Base-by-base conservation (phyloP, 2,888 invertebrate species). In the Acleris sparsana region DNA sequence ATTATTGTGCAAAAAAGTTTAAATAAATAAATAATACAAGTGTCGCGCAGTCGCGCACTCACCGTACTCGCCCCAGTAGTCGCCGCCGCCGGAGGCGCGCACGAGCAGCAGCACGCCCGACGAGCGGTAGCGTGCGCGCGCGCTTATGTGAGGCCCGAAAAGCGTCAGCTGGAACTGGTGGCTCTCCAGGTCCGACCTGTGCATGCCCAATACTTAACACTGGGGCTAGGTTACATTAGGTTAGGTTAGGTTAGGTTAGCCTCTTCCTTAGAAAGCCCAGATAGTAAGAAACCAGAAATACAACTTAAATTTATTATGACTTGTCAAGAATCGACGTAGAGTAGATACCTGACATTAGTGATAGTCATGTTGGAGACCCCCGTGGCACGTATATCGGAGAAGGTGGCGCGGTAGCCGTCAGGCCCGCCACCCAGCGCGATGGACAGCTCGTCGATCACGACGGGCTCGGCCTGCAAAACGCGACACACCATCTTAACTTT, bases 41-140 rank as follows among this genome's bases (percentile, higher is more conserved):
- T 25, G 6, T 25, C 25, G 1, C 25, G 33, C 29, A 29, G 33
- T 33, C 3, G 11, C 13, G 3, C 39, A 66, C 80, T 72, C 81
- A 97, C 97, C 96, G 78, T 97, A 97, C 88, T 97, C 96, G 64
- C 97, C 97, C 97, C 97, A 97, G 85, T 97, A 97, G 82, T 97
- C 97, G 4, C 97, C 97, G 58, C 96, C 96, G 4, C 97, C 97
- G 0, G 96, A 96, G 7, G 97, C 97, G 74, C 96, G 95, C 0
- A 97, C 95, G 69, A 97, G 92, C 73, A 97, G 95, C 63, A 97
- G 91, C 7, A 96, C 94, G 7, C 97, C 97, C 7, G 96, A 96
- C 20, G 97, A 97, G 73, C 96, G 95, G 87, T 97, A 97, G 76
- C 95, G 95, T 0, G 97, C 97, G 76, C 94, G 94, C 5, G 95